phyloP scores from a whole-genome alignment of 2,797 vertebrate species.

The Hemitrygon akajei region DNA sequence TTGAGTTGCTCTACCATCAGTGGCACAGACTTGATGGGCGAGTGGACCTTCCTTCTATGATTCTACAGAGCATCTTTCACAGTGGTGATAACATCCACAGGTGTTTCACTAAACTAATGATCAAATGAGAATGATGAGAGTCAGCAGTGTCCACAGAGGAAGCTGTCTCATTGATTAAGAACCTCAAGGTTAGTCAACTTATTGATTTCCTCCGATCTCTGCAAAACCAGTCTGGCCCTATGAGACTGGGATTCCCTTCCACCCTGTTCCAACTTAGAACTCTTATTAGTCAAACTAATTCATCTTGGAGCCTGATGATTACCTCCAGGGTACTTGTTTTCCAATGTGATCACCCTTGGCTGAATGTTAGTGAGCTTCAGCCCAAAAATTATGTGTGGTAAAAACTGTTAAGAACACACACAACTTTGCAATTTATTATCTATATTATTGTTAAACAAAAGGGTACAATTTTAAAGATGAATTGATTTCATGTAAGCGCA shows the following conservation, averaged over 20 bases:
- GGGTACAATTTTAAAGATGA: neutral
- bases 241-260: neutral
- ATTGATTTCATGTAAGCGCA: neutral
- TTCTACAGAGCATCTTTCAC: too few relatives aligned
- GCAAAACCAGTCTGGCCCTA: neutral
- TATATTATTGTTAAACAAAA: neutral
- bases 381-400: neutral
- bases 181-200: too few relatives aligned
- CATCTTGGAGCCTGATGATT: too few relatives aligned
- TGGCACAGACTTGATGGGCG: too few relatives aligned
- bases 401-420: too few relatives aligned
- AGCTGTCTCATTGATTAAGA: neutral
- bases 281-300: neutral
- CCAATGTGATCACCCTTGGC: neutral
- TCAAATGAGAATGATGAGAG: too few relatives aligned
- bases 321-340: neutral
- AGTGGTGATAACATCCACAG: too few relatives aligned
- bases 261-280: neutral
- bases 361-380: neutral
- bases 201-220: neutral
- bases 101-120: too few relatives aligned
- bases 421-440: neutral
- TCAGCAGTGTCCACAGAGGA: neutral
- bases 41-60: too few relatives aligned
- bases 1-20: too few relatives aligned